Percentiles rank a stretch among this genome's conserved stretches.
These are phyloP conservation scores for Tragelaphus scriptus DNA, from an alignment of 2,113 vertebrate genomes.

Conservation along the genomic window DNA sequence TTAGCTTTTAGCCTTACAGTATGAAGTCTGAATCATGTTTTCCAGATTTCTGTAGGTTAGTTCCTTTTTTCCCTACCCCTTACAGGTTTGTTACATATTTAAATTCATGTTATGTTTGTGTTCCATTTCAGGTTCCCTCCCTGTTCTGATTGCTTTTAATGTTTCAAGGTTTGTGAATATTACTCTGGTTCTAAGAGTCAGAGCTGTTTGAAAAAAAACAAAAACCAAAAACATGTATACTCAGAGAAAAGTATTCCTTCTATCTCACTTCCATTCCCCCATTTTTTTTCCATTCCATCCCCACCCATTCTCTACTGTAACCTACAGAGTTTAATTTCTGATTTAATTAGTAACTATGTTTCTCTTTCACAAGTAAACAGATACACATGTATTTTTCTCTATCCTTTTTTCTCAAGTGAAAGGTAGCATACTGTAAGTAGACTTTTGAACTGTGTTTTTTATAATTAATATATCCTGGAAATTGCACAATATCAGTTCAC, in stretches of 20 bases:
- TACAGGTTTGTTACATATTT: not conserved
- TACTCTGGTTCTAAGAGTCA: not conserved
- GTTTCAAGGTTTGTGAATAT: not conserved
- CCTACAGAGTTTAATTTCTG: not conserved
- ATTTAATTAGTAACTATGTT: not conserved
- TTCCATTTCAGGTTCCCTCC: not conserved
- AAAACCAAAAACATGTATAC: not conserved
- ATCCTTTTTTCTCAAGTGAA: not conserved
- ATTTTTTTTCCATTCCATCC: not conserved
- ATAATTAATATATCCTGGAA: not conserved
- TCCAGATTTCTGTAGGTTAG: not conserved
- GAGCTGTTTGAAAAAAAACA: not conserved
- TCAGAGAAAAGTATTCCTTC: not conserved
- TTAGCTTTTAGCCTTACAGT: not conserved
- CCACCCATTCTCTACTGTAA: not conserved
- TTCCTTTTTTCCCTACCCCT: not conserved
- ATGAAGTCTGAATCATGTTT: not conserved
- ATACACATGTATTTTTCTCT: not conserved
- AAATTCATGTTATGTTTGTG: not conserved
- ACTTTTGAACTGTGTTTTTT: not conserved
- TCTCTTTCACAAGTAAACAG: not conserved
- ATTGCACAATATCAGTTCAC: not conserved
- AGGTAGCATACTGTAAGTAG: not conserved
- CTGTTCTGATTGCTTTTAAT: not conserved
- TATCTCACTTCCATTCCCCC: not conserved